phyloP scores from a whole-genome alignment of 1,140 invertebrate species.

The Paralvinella palmiformis region DNA sequence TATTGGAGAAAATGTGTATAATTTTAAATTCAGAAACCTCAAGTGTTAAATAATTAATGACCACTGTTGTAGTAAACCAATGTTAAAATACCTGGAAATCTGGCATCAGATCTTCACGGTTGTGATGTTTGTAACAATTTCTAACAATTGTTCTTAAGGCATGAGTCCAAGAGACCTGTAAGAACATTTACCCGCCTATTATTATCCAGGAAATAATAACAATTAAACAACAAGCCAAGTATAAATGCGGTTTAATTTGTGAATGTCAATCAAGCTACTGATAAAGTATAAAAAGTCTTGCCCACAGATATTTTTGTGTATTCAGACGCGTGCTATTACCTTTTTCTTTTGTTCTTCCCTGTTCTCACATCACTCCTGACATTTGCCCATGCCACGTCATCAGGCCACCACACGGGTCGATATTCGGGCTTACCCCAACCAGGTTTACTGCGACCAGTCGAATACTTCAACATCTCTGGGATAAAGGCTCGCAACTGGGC shows the following conservation, averaged over 20 bases:
- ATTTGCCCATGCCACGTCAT: slow-evolving; percentile 94
- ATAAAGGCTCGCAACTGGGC: slow-evolving; percentile 94
- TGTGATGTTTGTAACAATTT: slow-evolving; percentile 97
- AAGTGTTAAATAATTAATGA: too few species aligned
- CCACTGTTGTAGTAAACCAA: too few species aligned
- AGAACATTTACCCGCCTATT: too few species aligned
- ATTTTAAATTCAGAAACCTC: too few species aligned
- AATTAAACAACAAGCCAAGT: too few species aligned
- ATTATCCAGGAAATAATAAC: too few species aligned
- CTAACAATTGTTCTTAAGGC: slow-evolving; percentile 95
- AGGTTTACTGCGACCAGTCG: slow-evolving; percentile 90
- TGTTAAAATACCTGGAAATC: slow-evolving; percentile 36
- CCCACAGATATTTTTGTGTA: too few species aligned
- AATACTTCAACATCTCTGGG: slow-evolving; percentile 96
- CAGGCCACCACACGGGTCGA: slow-evolving; percentile 94
- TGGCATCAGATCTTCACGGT: slow-evolving; percentile 87
- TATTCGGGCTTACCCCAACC: slow-evolving; percentile 95
- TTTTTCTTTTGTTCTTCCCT: slow-evolving; percentile 96
- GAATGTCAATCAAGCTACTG: too few species aligned
- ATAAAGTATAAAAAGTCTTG: too few species aligned
- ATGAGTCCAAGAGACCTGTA: slow-evolving; percentile 94
- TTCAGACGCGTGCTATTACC: too few species aligned
- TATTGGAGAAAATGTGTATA: too few species aligned
- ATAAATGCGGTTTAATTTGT: too few species aligned
- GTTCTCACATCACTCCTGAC: slow-evolving; percentile 92